Evolutionary conservation across 2,888 invertebrate species (phyloP).

Genomic region (Diloba caeruleocephala): DNA sequence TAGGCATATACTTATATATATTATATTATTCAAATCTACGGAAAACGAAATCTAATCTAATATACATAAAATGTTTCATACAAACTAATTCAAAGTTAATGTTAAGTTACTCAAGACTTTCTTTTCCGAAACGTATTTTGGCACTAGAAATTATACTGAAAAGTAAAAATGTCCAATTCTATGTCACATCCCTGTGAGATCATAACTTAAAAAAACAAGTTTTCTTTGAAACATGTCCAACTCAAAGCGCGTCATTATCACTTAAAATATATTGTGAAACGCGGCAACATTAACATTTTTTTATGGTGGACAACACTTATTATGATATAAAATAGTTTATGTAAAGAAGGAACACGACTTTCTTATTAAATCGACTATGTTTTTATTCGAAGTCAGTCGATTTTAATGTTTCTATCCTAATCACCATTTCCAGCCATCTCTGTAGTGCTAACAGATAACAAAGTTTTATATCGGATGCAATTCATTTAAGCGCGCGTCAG

Average conservation of each 20-base stretch:
- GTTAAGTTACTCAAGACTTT: constrained; percentile 34
- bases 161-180: constrained; percentile 45
- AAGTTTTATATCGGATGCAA: constrained; percentile 2
- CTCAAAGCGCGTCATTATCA: constrained; percentile 23
- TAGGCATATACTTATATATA: constrained; percentile 46
- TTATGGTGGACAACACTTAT: constrained; percentile 2
- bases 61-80: constrained; percentile 47
- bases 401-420: constrained; percentile 15
- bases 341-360: constrained; percentile 28
- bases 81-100: constrained; percentile 35
- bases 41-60: constrained; percentile 50
- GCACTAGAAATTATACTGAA: constrained; percentile 63
- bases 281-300: constrained; percentile 21
- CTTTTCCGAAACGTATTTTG: constrained; percentile 55
- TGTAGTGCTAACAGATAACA: neutral
- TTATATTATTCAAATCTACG: constrained; percentile 38
- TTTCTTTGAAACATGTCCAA: constrained; percentile 14
- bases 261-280: constrained; percentile 17
- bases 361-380: constrained; percentile 30
- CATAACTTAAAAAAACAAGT: constrained; percentile 42
- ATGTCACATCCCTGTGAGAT: constrained; percentile 48
- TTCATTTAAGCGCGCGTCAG: constrained; percentile 4
- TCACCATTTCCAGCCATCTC: constrained; percentile 2
- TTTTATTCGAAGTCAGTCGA: constrained; percentile 40
- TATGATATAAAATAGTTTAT: neutral